Conservation (phyloP, 2,888 invertebrate species). For the Schizaphis graminum region DNA sequence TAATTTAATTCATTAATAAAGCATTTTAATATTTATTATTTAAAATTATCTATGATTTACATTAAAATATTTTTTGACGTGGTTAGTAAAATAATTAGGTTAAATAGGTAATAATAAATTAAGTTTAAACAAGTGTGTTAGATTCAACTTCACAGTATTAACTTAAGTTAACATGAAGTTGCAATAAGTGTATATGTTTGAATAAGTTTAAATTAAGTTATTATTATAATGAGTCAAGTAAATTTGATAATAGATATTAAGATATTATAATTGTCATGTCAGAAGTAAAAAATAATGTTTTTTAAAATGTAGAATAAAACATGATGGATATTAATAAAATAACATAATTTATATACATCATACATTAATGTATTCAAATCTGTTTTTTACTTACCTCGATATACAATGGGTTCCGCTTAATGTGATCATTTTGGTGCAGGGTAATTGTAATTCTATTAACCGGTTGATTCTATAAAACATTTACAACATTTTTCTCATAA, state of each 20-base stretch:
- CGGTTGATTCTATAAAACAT: too few species aligned
- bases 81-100: neutral
- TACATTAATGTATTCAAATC: neutral
- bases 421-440: too few species aligned
- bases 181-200: conserved; percentile 46
- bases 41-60: too few species aligned
- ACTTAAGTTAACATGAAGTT: conserved; percentile 56
- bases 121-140: neutral
- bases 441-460: too few species aligned
- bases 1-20: neutral
- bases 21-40: neutral
- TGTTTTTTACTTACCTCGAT: neutral
- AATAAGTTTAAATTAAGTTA: too few species aligned
- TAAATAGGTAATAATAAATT: neutral
- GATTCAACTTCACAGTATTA: conserved; percentile 53
- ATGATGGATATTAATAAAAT: neutral
- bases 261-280: neutral
- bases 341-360: neutral
- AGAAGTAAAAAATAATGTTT: neutral
- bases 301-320: neutral
- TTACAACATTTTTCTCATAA: too few species aligned
- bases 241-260: neutral
- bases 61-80: neutral
- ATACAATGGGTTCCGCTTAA: too few species aligned
- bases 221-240: neutral